A percentile compares a stretch with the other conserved stretches of the same genome.
These are phyloP conservation scores for Phymanthus crucifer DNA, from an alignment of 92 coral and sea anemone species.

Conservation along the genomic window DNA sequence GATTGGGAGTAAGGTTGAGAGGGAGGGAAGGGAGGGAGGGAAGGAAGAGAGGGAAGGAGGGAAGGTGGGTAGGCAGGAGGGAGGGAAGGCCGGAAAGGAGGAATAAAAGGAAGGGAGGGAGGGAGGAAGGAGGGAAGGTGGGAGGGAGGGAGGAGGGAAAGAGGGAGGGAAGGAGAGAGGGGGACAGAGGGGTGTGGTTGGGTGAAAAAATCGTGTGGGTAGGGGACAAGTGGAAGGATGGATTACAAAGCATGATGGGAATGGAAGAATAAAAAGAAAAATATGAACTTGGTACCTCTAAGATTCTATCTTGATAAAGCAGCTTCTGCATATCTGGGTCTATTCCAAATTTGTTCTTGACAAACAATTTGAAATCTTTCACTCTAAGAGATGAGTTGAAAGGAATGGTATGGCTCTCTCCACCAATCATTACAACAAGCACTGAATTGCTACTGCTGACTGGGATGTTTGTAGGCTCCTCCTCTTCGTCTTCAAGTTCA, in stretches of 20 bases:
- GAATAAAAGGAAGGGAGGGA: neutral
- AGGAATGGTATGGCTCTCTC: constrained; percentile 35
- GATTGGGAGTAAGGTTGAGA: too few relatives aligned
- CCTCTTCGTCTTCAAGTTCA: constrained; percentile 31
- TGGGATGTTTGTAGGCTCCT: neutral
- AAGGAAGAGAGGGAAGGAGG: too few relatives aligned
- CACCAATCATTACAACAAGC: constrained; percentile 52
- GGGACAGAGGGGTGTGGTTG: neutral
- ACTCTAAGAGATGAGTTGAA: constrained; percentile 25
- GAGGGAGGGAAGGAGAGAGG: neutral
- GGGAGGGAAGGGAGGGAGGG: too few relatives aligned
- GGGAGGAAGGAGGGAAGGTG: too few relatives aligned
- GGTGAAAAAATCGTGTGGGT: too few relatives aligned
- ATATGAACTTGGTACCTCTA: constrained; percentile 21
- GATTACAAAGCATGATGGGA: neutral
- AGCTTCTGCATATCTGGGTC: constrained; percentile 47
- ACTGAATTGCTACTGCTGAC: neutral
- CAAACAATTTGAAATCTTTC: constrained; percentile 22
- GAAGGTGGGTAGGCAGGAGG: neutral
- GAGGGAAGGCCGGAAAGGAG: neutral
- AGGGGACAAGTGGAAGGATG: neutral
- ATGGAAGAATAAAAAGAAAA: neutral
- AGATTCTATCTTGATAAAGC: constrained; percentile 27
- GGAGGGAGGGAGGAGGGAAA: neutral
- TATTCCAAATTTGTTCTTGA: constrained; percentile 33